Base-by-base conservation (phyloP, 2,113 vertebrate genomes). In the Pogona vitticeps region DNA sequence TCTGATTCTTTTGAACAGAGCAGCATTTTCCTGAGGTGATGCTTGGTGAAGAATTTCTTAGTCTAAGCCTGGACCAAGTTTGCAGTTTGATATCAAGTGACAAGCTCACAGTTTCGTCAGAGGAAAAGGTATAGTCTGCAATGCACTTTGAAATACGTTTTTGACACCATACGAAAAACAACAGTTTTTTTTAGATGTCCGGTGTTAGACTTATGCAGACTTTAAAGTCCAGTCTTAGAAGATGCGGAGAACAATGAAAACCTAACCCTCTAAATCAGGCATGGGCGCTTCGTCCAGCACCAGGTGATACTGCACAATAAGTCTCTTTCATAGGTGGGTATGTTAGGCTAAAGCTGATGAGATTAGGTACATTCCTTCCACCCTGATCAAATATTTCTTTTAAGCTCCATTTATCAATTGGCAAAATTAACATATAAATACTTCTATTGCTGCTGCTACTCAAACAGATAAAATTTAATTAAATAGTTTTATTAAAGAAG, bases 21-120 rank as follows among this genome's bases (percentile, higher is more conserved):
- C 98, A 99, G 97, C 98, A 99, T 94, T 99, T 99, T 89, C 96
- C 96, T 28, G 98, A 99, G 88, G 98, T 99, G 95, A 98, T 99
- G 97, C 96, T 98, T 93, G 97, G 98, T 77, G 98, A 99, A 96
- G 98, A 99, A 96, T 99, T 98, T 95, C 96, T 98, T 93, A 96
- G 97, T 90, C 97, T 99, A 84, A 98, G 97, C 91, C 96, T 99
- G 96, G 98, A 98, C 97, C 98, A 99, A 93, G 98, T 99, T 90
- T 98, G 98, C 97, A 97, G 97, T 94, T 97, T 99, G 92, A 98
- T 99, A 95, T 97, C 98, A 91, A 99, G 98, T 52, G 98, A 99
- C 95, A 99, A 98, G 92, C 97, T 99, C 91, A 99, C 98, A 0
- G 98, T 99, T 86, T 97, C 98, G 91, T 98, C 98, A 18, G 98